These are phyloP conservation scores for Dromococcyx pavoninus DNA, from an alignment of 2,797 vertebrate genomes.

Conservation along the genomic window DNA sequence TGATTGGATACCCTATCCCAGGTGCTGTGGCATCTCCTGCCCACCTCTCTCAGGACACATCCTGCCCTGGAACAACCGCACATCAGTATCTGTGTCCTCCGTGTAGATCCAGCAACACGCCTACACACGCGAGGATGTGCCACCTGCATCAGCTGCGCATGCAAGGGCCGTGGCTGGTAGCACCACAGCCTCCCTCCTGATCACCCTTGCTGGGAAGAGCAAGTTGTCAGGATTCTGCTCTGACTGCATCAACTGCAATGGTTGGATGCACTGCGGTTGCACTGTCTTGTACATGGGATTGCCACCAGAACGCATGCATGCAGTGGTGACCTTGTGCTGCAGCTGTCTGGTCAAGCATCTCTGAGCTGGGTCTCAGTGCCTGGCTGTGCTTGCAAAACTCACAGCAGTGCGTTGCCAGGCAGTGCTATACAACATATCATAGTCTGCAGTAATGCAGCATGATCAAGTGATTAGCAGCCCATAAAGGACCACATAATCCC, in stretches of 20 bases:
- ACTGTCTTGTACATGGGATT: accelerated
- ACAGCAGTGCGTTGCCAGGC: not conserved
- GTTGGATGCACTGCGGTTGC: accelerated
- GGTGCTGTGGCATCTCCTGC: not conserved
- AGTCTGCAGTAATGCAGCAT: not conserved
- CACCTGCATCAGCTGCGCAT: accelerated
- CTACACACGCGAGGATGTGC: not conserved
- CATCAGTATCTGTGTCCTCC: not conserved
- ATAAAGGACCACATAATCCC: not conserved
- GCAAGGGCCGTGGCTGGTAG: no score
- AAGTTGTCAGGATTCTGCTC: not conserved
- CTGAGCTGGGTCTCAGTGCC: accelerated
- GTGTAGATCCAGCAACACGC: not conserved
- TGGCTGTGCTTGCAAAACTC: not conserved
- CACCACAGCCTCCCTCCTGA: not conserved
- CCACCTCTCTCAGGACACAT: not conserved
- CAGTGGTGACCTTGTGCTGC: accelerated
- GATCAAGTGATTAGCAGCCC: not conserved
- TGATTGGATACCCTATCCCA: not conserved
- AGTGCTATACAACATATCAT: not conserved
- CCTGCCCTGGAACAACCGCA: not conserved
- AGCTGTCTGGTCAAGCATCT: not conserved
- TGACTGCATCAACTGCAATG: accelerated
- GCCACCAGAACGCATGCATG: accelerated
- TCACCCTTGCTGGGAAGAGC: accelerated